Evolutionary conservation across 1,140 invertebrate species (phyloP), one percentile per base, ranked within the genome.

Genomic region (Hycleus phaleratus): DNA sequence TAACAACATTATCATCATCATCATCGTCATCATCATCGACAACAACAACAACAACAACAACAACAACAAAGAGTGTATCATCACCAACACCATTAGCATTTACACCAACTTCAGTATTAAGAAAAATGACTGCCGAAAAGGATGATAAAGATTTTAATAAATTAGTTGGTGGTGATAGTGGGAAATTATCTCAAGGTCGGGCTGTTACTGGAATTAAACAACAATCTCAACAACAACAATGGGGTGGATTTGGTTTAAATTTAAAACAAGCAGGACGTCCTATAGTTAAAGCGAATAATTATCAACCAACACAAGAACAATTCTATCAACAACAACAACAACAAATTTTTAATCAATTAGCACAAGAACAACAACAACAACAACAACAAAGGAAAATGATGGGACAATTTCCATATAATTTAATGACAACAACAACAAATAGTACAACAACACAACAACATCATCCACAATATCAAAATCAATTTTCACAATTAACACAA

Each of bases 121-220:
- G 91, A 32, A 96, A 95, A 76, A 93, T 95, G 91, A 93, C 91
- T 42, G 90, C 90, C 18, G 91, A 94, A 64, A 92, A 91, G 72
- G 86, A 90, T 62, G 77, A 32, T 32, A 32, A 73, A 56, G 67
- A 69, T 67, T 49, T 11, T 26, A 56, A 39, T 46, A 48, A 11
- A n/a, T 32, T 68, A 62, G 25, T 55, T 49, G 53, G 53, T 53
- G 4, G 62, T 60, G 63, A 66, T 12, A 54, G 53, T 25, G 53
- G 49, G 32, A 63, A 69, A 61, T 57, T 66, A 32, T 69, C 67
- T 49, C 73, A 73, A 48, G 74, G 79, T 62, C 74, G 78, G 61
- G 76, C 79, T 68, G 59, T 75, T 2, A 74, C 74, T 54, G 75
- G 74, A 1, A 72, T 75, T 1, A 63, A 61, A 32, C 63, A 59